Evolutionary conservation across 2,113 vertebrate species (phyloP).

Genomic region (Peucedramus taeniatus): DNA sequence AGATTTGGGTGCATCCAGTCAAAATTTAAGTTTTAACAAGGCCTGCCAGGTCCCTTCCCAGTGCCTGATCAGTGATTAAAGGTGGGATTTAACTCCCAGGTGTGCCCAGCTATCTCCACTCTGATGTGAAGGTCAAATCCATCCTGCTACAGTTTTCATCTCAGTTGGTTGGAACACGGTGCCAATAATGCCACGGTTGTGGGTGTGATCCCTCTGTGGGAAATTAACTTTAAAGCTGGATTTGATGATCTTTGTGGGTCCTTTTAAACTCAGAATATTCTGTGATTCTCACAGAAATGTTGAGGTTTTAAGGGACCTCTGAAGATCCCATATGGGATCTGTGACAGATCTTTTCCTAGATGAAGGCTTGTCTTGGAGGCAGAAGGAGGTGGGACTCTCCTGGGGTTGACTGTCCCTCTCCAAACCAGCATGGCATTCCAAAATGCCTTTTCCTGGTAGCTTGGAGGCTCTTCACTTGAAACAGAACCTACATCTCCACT

Average conservation of each 20-base stretch:
- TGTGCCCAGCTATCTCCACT: neutral
- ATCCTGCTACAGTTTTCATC: neutral
- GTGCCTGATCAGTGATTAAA: neutral
- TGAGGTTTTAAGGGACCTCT: neutral
- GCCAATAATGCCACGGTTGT: neutral
- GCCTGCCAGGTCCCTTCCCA: neutral
- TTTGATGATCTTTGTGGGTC: neutral
- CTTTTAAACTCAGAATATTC: neutral
- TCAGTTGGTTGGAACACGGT: accelerated
- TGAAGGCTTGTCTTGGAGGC: neutral
- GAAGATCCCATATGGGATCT: neutral
- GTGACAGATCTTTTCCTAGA: neutral
- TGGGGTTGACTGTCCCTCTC: neutral
- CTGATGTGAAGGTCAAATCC: neutral
- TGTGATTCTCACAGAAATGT: neutral
- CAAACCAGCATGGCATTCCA: neutral
- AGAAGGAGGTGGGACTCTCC: neutral
- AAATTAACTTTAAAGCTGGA: neutral
- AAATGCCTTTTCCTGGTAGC: neutral
- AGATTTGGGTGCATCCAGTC: neutral
- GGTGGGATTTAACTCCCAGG: neutral
- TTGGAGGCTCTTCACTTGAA: neutral
- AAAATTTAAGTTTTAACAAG: neutral
- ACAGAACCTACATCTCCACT: neutral
- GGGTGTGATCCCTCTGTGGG: neutral